phyloP scores from a whole-genome alignment of 2,113 vertebrate species.

The Myotis yumanensis region DNA sequence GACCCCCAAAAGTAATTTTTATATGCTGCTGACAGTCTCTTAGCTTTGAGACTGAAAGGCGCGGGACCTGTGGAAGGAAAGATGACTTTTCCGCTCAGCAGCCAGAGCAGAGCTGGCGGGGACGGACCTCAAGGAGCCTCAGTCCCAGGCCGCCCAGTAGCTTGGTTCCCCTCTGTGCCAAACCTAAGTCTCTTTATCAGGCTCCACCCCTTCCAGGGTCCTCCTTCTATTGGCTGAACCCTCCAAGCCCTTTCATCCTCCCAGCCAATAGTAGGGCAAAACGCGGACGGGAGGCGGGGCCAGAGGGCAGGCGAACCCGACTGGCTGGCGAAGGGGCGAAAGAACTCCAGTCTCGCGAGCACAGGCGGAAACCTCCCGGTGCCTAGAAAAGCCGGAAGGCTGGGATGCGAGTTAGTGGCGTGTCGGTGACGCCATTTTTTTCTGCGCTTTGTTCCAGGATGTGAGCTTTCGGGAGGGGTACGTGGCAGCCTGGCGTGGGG shows the following conservation, averaged over 20 bases:
- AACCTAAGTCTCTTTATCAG: neutral
- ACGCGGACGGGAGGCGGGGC: neutral
- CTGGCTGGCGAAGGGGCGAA: fast-evolving
- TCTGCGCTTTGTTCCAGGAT: neutral
- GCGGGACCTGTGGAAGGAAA: neutral
- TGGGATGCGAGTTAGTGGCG: neutral
- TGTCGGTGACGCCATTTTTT: constrained; percentile 10
- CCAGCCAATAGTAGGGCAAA: neutral
- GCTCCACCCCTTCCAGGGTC: neutral
- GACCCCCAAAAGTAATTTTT: too few relatives aligned
- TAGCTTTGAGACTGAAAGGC: neutral
- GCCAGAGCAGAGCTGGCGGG: neutral
- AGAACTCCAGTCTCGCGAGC: neutral
- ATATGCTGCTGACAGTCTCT: neutral
- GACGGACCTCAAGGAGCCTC: neutral
- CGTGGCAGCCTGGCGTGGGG: neutral
- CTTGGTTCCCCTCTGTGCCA: neutral
- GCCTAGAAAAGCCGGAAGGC: constrained; percentile 57
- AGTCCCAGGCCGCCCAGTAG: fast-evolving
- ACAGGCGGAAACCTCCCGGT: neutral
- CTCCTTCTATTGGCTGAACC: neutral
- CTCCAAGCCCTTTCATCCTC: neutral
- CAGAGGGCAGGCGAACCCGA: fast-evolving
- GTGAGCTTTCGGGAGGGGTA: neutral
- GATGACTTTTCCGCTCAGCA: neutral